A percentile compares a stretch with the other conserved stretches of the same genome.
Evolutionary conservation across 2,888 invertebrate species (phyloP).

Genomic region (Agonopterix heracliana): DNA sequence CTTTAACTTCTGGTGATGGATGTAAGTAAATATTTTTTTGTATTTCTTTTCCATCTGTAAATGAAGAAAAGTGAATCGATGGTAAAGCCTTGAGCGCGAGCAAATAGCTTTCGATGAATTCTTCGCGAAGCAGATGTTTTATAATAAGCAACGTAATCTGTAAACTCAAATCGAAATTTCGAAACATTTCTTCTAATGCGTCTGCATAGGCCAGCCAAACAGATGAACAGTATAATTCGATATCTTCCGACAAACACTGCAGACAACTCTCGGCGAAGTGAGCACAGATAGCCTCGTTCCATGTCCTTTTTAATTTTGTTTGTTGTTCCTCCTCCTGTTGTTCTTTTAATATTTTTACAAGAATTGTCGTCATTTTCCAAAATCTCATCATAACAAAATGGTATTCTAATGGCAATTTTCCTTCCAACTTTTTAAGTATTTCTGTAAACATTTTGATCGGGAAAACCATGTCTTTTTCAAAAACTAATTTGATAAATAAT

Average conservation of each 20-base stretch:
- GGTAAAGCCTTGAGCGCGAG: background rate
- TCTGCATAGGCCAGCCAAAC: background rate
- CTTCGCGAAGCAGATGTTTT: background rate
- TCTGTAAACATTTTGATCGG: constrained; percentile 17
- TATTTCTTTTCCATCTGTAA: no score
- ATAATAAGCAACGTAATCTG: background rate
- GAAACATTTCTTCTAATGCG: background rate
- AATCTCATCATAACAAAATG: constrained; percentile 25
- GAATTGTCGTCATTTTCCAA: constrained; percentile 27
- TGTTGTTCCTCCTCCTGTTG: constrained; percentile 12
- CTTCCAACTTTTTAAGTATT: constrained; percentile 26
- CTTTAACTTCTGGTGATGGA: background rate
- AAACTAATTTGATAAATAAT: constrained; percentile 9
- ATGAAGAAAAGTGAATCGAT: no score
- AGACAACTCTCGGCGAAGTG: background rate
- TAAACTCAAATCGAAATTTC: background rate
- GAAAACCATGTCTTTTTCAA: constrained; percentile 23
- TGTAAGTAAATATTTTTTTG: background rate
- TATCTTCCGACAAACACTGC: background rate
- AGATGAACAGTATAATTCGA: background rate
- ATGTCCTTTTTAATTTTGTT: background rate
- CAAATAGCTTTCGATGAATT: background rate
- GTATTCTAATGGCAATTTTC: constrained; percentile 16
- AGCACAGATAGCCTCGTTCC: background rate
- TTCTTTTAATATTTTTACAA: constrained; percentile 21